Evolutionary conservation across 1,140 invertebrate species (phyloP), one percentile per base, ranked within the genome.

Genomic region (Drosophila elegans): DNA sequence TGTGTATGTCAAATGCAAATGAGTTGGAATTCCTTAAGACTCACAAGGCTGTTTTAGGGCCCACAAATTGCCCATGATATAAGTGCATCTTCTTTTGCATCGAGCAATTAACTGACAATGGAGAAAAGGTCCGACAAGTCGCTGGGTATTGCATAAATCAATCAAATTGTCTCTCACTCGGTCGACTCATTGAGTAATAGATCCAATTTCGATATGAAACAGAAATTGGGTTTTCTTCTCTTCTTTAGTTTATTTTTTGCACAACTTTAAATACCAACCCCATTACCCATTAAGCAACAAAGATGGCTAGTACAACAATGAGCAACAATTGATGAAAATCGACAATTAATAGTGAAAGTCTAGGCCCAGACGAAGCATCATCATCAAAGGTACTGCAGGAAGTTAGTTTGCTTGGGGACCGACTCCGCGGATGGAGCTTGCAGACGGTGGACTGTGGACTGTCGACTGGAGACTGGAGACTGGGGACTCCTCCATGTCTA

Each of bases 141-240:
- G 52, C 63, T 74, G 38, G 21, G 38, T 68, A 89, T 89, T 89
- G 84, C 84, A 90, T 89, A 89, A 89, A 89, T 89, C 84, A 89
- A 89, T 89, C 84, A 89, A 89, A 90, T 89, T 89, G 84, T 84
- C 80, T 85, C 80, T 80, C 80, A 84, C 80, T 84, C 74, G 75
- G 56, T 55, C 80, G 63, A 25, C 48, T n/a, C 80, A 89, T 89
- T 89, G 84, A 80, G 84, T 90, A 89, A 89, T 89, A 89, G 84
- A 90, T 90, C 77, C 85, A 89, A 89, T 89, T 89, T 90, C 85
- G 84, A 89, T 89, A 89, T 89, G 84, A 90, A 89, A 72, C 66
- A 72, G 76, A 80, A 83, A 80, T 78, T 71, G 76, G 84, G 83
- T 57, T 80, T 89, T 69, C 63, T 86, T 60, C 74, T 76, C 39